Conservation (phyloP, 1,140 invertebrate species). For the Aradophagus sp. region DNA sequence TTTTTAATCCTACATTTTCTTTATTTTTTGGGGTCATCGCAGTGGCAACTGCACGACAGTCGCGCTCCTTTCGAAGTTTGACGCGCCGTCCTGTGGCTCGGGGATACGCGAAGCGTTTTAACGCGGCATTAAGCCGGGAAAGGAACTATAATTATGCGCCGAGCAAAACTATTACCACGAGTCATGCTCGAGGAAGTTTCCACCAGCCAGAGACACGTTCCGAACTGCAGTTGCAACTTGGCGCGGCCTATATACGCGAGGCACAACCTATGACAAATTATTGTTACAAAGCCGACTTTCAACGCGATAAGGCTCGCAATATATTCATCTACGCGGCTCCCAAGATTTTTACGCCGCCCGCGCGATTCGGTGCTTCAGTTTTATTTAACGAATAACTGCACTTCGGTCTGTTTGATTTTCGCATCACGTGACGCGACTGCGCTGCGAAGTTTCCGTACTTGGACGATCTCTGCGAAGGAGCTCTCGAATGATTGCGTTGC, state of each 20-base stretch:
- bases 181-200: conserved; percentile 64
- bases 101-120: conserved; percentile 58
- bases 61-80: conserved; percentile 46
- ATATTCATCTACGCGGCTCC: conserved; percentile 42
- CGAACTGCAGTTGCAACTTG: conserved; percentile 55
- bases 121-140: conserved; percentile 66
- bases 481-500: too few relatives aligned
- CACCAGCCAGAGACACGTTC: conserved; percentile 52
- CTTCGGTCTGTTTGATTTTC: too few relatives aligned
- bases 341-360: too few relatives aligned
- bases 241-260: conserved; percentile 18
- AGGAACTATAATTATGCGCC: conserved; percentile 67
- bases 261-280: conserved; percentile 56
- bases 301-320: conserved; percentile 50
- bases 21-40: too few relatives aligned
- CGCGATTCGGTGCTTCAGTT: too few relatives aligned
- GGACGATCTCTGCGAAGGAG: too few relatives aligned
- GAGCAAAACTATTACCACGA: conserved; percentile 66
- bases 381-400: too few relatives aligned
- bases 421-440: too few relatives aligned
- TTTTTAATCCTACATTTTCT: too few relatives aligned
- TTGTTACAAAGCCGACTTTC: conserved; percentile 53
- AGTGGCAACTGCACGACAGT: conserved; percentile 37
- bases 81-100: conserved; percentile 36
- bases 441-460: too few relatives aligned